Base-by-base conservation (phyloP, 2,888 invertebrate genomes). In the Dexiosoma caninum region DNA sequence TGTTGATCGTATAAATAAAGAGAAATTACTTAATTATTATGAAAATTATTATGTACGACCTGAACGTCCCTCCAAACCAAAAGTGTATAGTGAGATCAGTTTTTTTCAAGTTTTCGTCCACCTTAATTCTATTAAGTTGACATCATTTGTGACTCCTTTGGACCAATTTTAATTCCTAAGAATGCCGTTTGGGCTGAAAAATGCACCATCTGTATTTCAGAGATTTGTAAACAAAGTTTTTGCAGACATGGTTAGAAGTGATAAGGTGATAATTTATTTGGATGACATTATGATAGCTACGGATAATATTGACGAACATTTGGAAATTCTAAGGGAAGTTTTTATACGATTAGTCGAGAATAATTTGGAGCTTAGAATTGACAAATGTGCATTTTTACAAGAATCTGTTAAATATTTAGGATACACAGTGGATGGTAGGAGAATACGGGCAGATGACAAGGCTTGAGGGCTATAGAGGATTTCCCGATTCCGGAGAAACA, bases 151-250 rank as follows among this genome's bases (percentile, higher is more conserved):
- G 0, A 51, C 30, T 0, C 59, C 59, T n/a, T 2, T 5, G 51
- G 70, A n/a, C n/a, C 71, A 71, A 10, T 71, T 32, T 16, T 51
- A 62, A 19, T 62, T 32, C 8, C 21, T 30, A 0, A 21, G 35
- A 1, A 30, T 72, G 21, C 53, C 53, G 0, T 72, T 35, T 16
- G 72, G 64, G 0, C 10, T 57, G n/a, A 19, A 16, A 3, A 74
- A 66, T 57, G 64, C 46, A 0, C 74, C 74, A 0, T 23, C 74
- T 2, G 46, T 74, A 0, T 74, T 74, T 30, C 64, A 74, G 55
- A 21, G 46, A 5, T 74, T 74, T 32, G 27, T 71, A 2, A 21
- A 2, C 1, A 9, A 12, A 19, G 19, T 53, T 9, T 60, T 53
- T 14, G 7, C 19, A 9, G 40, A 40, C 12, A 27, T 72, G n/a